phyloP scores from a whole-genome alignment of 2,888 invertebrate genomes.

The Drosophila helvetica region DNA sequence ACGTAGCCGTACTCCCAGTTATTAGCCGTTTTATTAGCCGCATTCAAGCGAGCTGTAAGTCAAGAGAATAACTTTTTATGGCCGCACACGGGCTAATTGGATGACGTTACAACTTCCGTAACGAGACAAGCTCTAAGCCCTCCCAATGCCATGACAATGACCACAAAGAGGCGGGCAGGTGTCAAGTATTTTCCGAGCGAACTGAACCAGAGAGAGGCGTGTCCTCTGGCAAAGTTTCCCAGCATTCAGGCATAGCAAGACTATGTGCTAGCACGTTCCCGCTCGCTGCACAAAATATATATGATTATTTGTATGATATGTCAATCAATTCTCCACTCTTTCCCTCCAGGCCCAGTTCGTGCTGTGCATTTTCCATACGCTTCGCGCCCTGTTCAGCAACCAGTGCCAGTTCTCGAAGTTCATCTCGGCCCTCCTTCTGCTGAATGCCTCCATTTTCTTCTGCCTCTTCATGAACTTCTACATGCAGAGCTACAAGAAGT shows the following conservation, averaged over 20 bases:
- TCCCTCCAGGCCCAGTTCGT: slow-evolving; percentile 84
- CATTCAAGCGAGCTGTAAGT: slow-evolving; percentile 30
- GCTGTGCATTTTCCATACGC: slow-evolving; percentile 83
- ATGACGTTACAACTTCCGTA: slow-evolving; percentile 52
- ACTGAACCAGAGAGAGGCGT: slow-evolving; percentile 6
- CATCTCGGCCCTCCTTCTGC: slow-evolving; percentile 89
- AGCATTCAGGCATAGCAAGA: slow-evolving; percentile 51
- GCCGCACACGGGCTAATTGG: slow-evolving; percentile 41
- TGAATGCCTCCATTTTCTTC: slow-evolving; percentile 95
- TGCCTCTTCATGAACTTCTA: slow-evolving; percentile 96
- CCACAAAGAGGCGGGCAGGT: slow-evolving; percentile 31
- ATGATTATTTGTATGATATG: neutral
- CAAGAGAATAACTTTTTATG: slow-evolving; percentile 15
- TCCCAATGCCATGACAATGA: slow-evolving; percentile 24
- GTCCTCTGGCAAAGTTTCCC: slow-evolving; percentile 39
- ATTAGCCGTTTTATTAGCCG: slow-evolving; percentile 26
- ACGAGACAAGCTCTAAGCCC: slow-evolving; percentile 35
- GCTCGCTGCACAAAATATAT: slow-evolving; percentile 4
- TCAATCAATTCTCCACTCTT: neutral
- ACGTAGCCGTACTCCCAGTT: neutral
- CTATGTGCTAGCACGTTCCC: slow-evolving; percentile 23
- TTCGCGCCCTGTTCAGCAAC: slow-evolving; percentile 82
- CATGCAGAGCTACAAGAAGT: slow-evolving; percentile 89
- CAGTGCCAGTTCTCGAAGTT: slow-evolving; percentile 85
- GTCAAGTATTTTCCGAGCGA: neutral